phyloP scores from a whole-genome alignment of 2,113 vertebrate genomes.

The Chunga burmeisteri region DNA sequence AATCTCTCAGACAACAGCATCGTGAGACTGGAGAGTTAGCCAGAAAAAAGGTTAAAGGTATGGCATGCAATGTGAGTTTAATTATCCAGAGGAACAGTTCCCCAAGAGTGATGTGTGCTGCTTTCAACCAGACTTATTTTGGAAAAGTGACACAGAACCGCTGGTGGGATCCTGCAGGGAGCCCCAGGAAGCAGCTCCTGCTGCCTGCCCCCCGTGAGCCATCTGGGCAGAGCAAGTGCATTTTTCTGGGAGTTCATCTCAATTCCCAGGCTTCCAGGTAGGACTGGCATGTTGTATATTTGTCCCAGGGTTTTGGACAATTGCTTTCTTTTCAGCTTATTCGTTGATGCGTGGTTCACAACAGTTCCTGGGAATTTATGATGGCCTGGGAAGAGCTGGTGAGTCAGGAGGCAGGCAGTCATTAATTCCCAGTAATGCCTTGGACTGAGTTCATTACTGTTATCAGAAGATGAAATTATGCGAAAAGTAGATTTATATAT shows the following conservation, averaged over 20 bases:
- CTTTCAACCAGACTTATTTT: background rate
- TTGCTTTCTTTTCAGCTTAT: background rate
- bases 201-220: background rate
- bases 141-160: background rate
- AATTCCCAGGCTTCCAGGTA: background rate
- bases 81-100: background rate
- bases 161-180: background rate
- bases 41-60: background rate
- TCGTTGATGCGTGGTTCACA: background rate
- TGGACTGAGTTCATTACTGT: conserved; percentile 37
- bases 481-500: conserved; percentile 44
- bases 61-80: background rate
- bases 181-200: background rate
- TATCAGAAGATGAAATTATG: conserved; percentile 45
- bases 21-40: background rate
- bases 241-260: background rate
- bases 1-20: background rate
- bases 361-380: conserved; percentile 4
- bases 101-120: background rate
- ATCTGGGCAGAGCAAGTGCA: accelerated
- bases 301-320: background rate
- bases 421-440: conserved; percentile 57
- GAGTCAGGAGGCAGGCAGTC: conserved; percentile 35
- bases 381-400: background rate
- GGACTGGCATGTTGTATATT: background rate